Percentiles rank a stretch among this genome's conserved stretches.
Evolutionary conservation across 1,140 invertebrate species (phyloP).

Genomic region (Drosophila varians): DNA sequence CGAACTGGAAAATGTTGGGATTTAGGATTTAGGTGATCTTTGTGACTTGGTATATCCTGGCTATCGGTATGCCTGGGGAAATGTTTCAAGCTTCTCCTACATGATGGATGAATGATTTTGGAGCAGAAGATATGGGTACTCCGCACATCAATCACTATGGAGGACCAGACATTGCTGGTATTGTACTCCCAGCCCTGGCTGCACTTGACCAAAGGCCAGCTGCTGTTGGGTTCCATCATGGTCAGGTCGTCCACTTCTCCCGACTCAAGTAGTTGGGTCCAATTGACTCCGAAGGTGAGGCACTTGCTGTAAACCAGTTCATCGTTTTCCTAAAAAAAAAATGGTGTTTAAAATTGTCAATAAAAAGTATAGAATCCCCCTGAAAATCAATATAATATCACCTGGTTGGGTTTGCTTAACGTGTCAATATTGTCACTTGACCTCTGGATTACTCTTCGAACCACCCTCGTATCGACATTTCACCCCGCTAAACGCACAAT

Average conservation of each 20-base stretch:
- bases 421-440: background rate
- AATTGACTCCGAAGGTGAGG: constrained; percentile 88
- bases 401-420: background rate
- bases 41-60: constrained; percentile 54
- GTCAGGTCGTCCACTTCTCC: constrained; percentile 50
- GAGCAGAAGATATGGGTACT: constrained; percentile 45
- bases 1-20: constrained; percentile 87
- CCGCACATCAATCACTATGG: constrained; percentile 92
- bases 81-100: constrained; percentile 52
- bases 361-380: background rate
- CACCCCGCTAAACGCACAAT: constrained; percentile 41
- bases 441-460: constrained; percentile 23
- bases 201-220: constrained; percentile 88
- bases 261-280: constrained; percentile 85
- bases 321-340: constrained; percentile 83
- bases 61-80: constrained; percentile 12
- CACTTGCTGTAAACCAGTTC: constrained; percentile 86
- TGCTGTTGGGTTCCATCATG: constrained; percentile 84
- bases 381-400: background rate
- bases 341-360: background rate
- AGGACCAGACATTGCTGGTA: constrained; percentile 87
- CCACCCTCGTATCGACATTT: constrained; percentile 41
- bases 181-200: constrained; percentile 93
- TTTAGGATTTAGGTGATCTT: background rate
- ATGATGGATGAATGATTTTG: constrained; percentile 30